Base-by-base conservation (phyloP, 2,113 vertebrate species). In the Dryoscopus gambensis region DNA sequence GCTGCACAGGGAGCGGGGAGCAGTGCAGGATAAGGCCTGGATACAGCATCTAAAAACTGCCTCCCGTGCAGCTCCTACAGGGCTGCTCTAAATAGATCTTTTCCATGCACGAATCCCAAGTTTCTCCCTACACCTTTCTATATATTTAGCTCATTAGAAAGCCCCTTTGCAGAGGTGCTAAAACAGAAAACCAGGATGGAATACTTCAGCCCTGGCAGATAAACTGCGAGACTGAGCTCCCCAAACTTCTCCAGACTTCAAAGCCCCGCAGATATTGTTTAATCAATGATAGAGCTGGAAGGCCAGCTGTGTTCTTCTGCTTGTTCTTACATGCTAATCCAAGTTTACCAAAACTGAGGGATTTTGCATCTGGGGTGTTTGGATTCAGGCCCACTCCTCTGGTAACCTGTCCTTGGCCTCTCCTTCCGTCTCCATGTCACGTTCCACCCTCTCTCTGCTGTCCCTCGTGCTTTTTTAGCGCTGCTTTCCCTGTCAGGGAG, bases 241-340 rank as follows among this genome's bases (percentile, higher is more conserved):
- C 92, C 88, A 94, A 97, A 94, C 96, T 95, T 84, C 71, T 60
- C 39, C n/a, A 7, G 92, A 97, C 95, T 94, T 96, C 95, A 97
- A 96, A 97, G 92, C 13, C 92, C 84, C 22, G 84, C 88, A 82
- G 96, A 96, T 90, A 88, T 87, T 94, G 93, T 96, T 96, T 96
- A 96, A 93, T 95, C 93, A 95, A 95, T 90, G 96, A 44, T 24
- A 42, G 92, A 96, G 95, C 89, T 84, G 47, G n/a, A 53, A 79
- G 88, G 80, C 93, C 96, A 96, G 95, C 95, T 97, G 96, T 8
- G 93, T 81, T 96, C 94, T 81, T 95, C 95, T 97, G 96, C 96
- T 96, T 94, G 95, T 93, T 96, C 95, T 97, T 91, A 95, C 89
- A 97, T 92, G 90, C 92, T 97, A 96, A 96, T 97, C 95, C 96